phyloP scores from a whole-genome alignment of 2,888 invertebrate species.

The Nemapogon koenigi region DNA sequence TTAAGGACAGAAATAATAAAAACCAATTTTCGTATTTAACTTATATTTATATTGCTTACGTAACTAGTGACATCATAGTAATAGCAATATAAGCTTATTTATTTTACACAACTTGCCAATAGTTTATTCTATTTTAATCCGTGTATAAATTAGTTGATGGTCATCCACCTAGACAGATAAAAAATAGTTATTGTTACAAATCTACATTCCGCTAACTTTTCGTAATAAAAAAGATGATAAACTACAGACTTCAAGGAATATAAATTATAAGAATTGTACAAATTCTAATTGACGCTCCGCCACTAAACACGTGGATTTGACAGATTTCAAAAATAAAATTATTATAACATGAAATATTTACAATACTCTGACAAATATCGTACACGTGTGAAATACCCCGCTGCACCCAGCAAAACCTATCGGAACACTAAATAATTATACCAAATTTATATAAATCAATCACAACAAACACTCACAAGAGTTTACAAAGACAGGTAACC shows the following conservation, averaged over 20 bases:
- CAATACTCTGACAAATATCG: conserved; percentile 51
- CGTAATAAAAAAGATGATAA: conserved; percentile 30
- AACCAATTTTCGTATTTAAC: conserved; percentile 34
- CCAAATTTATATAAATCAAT: too few relatives aligned
- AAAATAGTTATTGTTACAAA: conserved; percentile 55
- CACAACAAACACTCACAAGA: too few relatives aligned
- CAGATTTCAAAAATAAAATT: conserved; percentile 51
- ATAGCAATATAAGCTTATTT: conserved; percentile 64
- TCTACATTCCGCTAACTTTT: conserved; percentile 55
- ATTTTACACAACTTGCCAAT: conserved; percentile 64
- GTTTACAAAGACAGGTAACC: too few relatives aligned
- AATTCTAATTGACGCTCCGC: conserved; percentile 55
- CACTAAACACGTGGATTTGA: conserved; percentile 56
- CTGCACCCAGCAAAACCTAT: too few relatives aligned
- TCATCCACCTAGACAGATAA: conserved; percentile 63
- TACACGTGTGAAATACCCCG: conserved; percentile 44
- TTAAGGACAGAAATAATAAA: conserved; percentile 19
- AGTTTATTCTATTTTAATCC: conserved; percentile 53
- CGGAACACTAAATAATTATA: too few relatives aligned
- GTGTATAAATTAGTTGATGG: conserved; percentile 63
- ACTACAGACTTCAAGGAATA: conserved; percentile 57
- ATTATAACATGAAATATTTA: conserved; percentile 58
- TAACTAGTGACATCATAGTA: conserved; percentile 65
- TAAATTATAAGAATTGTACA: conserved; percentile 34
- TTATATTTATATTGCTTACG: conserved; percentile 66